These are phyloP conservation scores for Mohoua ochrocephala DNA, from an alignment of 2,113 vertebrate species.

Conservation along the genomic window DNA sequence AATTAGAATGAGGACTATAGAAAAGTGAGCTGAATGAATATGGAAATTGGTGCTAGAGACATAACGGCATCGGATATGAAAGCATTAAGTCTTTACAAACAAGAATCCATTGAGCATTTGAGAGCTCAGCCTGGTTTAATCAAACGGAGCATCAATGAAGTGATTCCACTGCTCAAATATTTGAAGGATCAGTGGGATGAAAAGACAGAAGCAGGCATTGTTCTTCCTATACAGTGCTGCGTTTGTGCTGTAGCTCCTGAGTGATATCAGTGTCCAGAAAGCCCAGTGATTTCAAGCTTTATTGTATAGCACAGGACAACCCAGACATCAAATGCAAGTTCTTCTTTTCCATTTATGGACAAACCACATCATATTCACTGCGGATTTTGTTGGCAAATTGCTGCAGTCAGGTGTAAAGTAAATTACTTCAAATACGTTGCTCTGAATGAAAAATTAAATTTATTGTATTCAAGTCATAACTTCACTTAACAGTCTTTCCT, in stretches of 20 bases:
- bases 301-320: neutral
- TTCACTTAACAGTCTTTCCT: neutral
- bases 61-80: neutral
- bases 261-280: neutral
- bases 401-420: neutral
- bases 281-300: neutral
- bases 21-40: neutral
- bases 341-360: neutral
- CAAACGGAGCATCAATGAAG: conserved; percentile 17
- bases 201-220: neutral
- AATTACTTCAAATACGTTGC: neutral
- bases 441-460: neutral
- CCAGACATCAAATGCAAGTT: neutral
- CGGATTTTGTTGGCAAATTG: neutral
- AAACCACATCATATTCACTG: neutral
- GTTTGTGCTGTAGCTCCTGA: neutral
- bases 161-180: conserved; percentile 16
- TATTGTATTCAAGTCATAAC: neutral
- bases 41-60: neutral
- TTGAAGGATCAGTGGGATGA: neutral
- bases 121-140: conserved; percentile 38
- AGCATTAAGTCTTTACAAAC: neutral
- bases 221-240: neutral
- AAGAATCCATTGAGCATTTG: conserved; percentile 26
- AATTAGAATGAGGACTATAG: neutral